Base-by-base conservation (phyloP, 2,113 vertebrate genomes). In the Acanthisitta chloris region DNA sequence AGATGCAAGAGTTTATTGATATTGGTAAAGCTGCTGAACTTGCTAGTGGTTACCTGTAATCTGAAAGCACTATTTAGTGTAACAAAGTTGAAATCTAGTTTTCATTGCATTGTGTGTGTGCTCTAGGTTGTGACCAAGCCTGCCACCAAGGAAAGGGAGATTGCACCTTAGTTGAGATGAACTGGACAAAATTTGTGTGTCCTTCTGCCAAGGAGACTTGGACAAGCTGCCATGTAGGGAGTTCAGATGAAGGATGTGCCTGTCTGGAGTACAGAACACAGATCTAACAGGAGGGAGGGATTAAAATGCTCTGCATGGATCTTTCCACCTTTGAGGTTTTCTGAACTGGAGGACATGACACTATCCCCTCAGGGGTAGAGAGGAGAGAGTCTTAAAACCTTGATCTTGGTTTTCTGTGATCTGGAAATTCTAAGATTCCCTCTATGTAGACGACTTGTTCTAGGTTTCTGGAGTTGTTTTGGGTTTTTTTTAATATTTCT, bases 21-120 rank as follows among this genome's bases (percentile, higher is more conserved):
- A 43, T 9, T 43, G n/a, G 8, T 62, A 45, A 71, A 84, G 45
- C 85, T 90, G 33, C 61, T 76, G 46, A 70, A 42, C 31, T 49
- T 74, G 42, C 6, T 66, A 0, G 1, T 42, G 61, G 8, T 40
- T 57, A 23, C 34, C 23, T 81, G 51, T 14, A 34, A 21, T 33
- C 33, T 62, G 38, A 6, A 38, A 69, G 43, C 31, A 16, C 29
- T 69, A 8, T 6, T 49, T 10, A 52, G 17, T n/a, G 61, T 28
- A 49, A 45, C 31, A 66, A 21, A 38, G 23, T 6, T 65, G 59
- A 31, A 73, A 61, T 36, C 5, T 38, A 3, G 16, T 67, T 80
- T 9, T 3, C 3, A 0, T 16, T 46, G 18, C 15, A 14, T 17
- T 40, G 43, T 49, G n/a, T 24, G 31, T 20, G 8, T 1, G 2